Evolutionary conservation across 2,797 vertebrate genomes (phyloP), one percentile per base, ranked within the genome.

Genomic region (Amblyraja radiata): DNA sequence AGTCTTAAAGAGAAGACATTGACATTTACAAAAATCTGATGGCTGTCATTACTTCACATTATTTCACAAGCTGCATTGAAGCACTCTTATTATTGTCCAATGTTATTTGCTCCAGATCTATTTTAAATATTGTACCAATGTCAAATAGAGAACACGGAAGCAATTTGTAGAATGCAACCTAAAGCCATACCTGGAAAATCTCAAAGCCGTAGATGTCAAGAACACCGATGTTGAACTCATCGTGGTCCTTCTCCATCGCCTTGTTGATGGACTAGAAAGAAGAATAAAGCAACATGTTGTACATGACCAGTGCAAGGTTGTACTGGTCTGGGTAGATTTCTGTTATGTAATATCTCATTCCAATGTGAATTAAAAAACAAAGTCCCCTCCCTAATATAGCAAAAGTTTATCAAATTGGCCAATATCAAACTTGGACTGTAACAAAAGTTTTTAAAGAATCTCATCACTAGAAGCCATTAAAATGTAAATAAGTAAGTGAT

Each of bases 171-270:
- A 39, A 4, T 14, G n/a, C 25, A 16, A 76, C 61, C 25, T n/a
- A 73, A 86, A 58, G 61, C 93, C 96, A 95, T 96, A 99, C 99
- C 96, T 99, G 98, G 95, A 99, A 99, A 95, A 99, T 99, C 97
- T 99, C 99, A 97, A 99, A 99, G 95, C 99, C 99, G 73, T 99
- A 99, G 95, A 99, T 99, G 95, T 99, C 99, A 94, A 99, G 95
- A 93, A 99, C 99, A 0, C 99, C 99, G 0, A 99, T 96, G 94
- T 98, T 99, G 92, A 98, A 96, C 94, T 99, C 98, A 95, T 99
- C 97, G 7, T 98, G 97, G 94, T 98, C 97, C 94, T 99, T 99
- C 95, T 99, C 97, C 97, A 99, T 97, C 80, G 99, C 99, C 95
- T 98, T 99, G 95, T 99, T 99, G 95, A 99, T 99, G 68, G 99